Evolutionary conservation across 2,797 vertebrate genomes (phyloP), one percentile per base, ranked within the genome.

Genomic region (Brachyrhaphis roseni): DNA sequence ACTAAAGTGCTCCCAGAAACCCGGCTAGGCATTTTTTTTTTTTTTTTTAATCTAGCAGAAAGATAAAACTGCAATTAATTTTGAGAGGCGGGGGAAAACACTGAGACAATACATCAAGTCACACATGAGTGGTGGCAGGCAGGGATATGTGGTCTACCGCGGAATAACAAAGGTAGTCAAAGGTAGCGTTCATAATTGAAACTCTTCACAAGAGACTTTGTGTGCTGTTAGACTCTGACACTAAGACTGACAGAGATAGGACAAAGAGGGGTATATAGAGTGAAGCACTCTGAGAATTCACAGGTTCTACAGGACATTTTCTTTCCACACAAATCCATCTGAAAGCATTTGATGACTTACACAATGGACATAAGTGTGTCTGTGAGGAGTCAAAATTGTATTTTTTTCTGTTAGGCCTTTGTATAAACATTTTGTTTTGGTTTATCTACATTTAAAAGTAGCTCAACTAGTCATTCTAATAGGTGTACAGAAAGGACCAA

Each of bases 1-100:
- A 90, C 91, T 88, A 90, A 90, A 92, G 89, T 90, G 88, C 89
- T 92, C 85, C 88, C 86, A 51, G 88, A 76, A 83, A 88, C 86
- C 83, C 2, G 26, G 43, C 13, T 8, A 46, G 15, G n/a, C 43
- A 46, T 71, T 46, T 75, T 81, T 74, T 82, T 87, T 43, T 43
- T 39, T 43, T 73, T 82, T 88, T 84, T 84, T 93, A 86, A 92
- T 93, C 90, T 92, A 85, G n/a, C 85, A 76, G 72, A 85, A 88
- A 93, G 94, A 95, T 94, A 93, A 94, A 93, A 94, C 90, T 88
- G 91, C 93, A 94, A 95, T 95, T 95, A 94, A 94, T 94, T 95
- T 93, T 88, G 88, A 92, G 91, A 91, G 89, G 78, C n/a, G 23
- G 78, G 80, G 80, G 86, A 85, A 89, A 91, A 90, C 86, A 92